A percentile compares a stretch with the other conserved stretches of the same genome.
These are phyloP conservation scores for Pycnomerus fuliginosus DNA, from an alignment of 2,888 invertebrate genomes.

Conservation along the genomic window DNA sequence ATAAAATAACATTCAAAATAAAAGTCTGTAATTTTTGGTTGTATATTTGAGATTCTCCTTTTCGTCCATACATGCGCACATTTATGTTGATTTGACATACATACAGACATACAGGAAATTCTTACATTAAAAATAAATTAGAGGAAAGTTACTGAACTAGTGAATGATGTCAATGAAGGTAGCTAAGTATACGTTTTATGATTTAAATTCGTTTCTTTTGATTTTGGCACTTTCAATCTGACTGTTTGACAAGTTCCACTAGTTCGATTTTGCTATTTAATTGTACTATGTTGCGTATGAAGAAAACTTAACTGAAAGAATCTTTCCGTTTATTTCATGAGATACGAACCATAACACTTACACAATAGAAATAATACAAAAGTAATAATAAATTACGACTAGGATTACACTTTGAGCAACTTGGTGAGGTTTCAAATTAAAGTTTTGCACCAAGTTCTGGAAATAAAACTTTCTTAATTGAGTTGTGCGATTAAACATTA, in stretches of 20 bases:
- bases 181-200: conserved; percentile 30
- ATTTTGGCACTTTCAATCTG: conserved; percentile 34
- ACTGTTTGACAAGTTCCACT: conserved; percentile 30
- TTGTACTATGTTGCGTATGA: conserved; percentile 25
- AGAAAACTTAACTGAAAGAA: conserved; percentile 8
- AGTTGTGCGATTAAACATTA: conserved; percentile 40
- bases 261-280: conserved; percentile 15
- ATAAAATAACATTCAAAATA: no score
- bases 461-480: conserved; percentile 27
- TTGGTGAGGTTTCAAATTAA: conserved; percentile 26
- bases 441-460: conserved; percentile 29
- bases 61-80: conserved; percentile 53
- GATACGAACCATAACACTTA: conserved; percentile 9
- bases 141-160: conserved; percentile 6
- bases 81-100: conserved; percentile 51
- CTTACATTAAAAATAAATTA: conserved; percentile 35
- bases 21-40: no score
- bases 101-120: conserved; percentile 53
- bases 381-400: conserved; percentile 29
- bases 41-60: conserved; percentile 52
- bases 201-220: conserved; percentile 39
- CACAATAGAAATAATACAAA: conserved; percentile 19
- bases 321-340: no score
- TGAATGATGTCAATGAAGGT: conserved; percentile 26
- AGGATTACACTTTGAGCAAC: conserved; percentile 40